Conservation (phyloP, 1,140 invertebrate genomes). For the Latrodectus geometricus region DNA sequence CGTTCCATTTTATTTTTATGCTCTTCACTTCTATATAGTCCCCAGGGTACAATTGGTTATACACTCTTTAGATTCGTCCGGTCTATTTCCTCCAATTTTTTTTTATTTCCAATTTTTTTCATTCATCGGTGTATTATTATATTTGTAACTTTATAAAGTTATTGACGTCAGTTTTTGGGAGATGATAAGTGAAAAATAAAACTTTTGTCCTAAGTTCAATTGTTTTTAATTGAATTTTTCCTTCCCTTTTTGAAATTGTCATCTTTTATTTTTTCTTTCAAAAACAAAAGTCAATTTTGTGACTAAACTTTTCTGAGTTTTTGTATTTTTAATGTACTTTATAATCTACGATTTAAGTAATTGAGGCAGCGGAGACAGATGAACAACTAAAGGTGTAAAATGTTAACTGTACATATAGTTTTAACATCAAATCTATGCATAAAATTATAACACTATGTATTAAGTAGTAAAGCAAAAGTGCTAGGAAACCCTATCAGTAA, state of each 20-base stretch:
- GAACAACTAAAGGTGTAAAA: no score
- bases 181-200: background rate
- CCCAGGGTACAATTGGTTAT: constrained; percentile 59
- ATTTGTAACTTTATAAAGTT: constrained; percentile 54
- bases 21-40: constrained; percentile 52
- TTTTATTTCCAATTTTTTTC: background rate
- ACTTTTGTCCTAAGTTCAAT: background rate
- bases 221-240: background rate
- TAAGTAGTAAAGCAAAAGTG: no score
- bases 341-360: no score
- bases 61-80: constrained; percentile 50
- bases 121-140: constrained; percentile 29
- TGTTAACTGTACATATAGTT: no score
- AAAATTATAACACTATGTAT: no score
- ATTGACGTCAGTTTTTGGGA: background rate
- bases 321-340: no score
- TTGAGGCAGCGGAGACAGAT: no score
- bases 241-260: background rate
- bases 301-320: no score
- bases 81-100: constrained; percentile 1
- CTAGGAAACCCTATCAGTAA: no score
- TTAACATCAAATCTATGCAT: no score
- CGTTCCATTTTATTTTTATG: constrained; percentile 56
- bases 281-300: no score
- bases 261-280: no score